phyloP scores from a whole-genome alignment of 2,888 invertebrate genomes.

The Heliconius ethilla region DNA sequence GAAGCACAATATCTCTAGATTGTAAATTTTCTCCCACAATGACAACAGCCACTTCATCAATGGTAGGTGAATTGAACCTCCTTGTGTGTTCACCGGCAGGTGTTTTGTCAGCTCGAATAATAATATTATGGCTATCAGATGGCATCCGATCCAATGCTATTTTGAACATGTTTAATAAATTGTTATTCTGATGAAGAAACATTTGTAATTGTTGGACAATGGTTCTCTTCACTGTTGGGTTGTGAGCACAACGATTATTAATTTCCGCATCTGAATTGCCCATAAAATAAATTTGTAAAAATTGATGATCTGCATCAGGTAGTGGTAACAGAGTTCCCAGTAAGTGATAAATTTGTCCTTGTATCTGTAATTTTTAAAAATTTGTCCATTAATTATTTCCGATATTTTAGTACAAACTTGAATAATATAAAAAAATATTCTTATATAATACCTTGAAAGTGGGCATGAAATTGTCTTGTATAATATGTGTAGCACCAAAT shows the following conservation, averaged over 20 bases:
- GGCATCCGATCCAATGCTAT: conserved; percentile 35
- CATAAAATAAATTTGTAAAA: conserved; percentile 29
- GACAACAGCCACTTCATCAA: conserved; percentile 23
- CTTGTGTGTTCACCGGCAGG: conserved; percentile 15
- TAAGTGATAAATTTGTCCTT: background rate
- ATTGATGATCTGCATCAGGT: conserved; percentile 2
- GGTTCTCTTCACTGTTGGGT: conserved; percentile 30
- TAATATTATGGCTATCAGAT: conserved; percentile 21
- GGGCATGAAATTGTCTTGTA: conserved; percentile 45
- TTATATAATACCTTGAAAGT: conserved; percentile 47
- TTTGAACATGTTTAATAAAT: conserved; percentile 34
- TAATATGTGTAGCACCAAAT: conserved; percentile 50
- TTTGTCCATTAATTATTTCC: conserved; percentile 30
- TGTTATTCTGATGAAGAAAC: background rate
- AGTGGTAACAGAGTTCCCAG: background rate
- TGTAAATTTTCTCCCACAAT: too few relatives aligned
- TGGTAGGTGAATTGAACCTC: conserved; percentile 41
- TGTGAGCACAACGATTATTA: conserved; percentile 30
- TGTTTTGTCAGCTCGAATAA: background rate
- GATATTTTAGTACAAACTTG: conserved; percentile 1
- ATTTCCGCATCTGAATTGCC: conserved; percentile 26
- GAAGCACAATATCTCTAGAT: too few relatives aligned
- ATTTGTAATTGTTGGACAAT: conserved; percentile 14
- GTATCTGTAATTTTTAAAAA: background rate
- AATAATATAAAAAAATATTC: background rate